These are phyloP conservation scores for Esox lucius DNA, from an alignment of 2,797 vertebrate genomes.

Conservation along the genomic window DNA sequence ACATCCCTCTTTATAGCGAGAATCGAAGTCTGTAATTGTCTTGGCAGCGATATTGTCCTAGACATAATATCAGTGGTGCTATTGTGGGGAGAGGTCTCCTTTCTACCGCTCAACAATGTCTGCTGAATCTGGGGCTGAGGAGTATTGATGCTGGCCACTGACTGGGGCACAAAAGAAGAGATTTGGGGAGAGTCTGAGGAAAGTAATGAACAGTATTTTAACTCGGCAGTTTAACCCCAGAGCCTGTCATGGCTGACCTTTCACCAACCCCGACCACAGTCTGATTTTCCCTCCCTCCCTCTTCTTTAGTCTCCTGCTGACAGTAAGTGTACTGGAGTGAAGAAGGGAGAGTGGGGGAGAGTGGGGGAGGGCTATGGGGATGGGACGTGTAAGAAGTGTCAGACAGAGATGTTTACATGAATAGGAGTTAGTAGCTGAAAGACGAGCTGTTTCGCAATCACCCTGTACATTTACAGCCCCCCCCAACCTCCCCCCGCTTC, in stretches of 20 bases:
- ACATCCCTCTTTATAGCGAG: slow-evolving; percentile 62
- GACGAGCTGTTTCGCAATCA: slow-evolving; percentile 95
- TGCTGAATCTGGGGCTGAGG: slow-evolving; percentile 93
- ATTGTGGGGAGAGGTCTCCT: slow-evolving; percentile 79
- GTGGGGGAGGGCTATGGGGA: slow-evolving; percentile 59
- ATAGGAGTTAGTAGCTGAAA: slow-evolving; percentile 97
- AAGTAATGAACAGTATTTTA: slow-evolving; percentile 99
- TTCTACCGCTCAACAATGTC: slow-evolving; percentile 87
- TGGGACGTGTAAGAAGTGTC: slow-evolving; percentile 94
- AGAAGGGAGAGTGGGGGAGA: slow-evolving; percentile 12
- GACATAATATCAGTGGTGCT: slow-evolving; percentile 77
- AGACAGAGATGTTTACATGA: slow-evolving; percentile 97
- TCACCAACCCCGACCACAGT: slow-evolving; percentile 97
- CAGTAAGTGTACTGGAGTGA: slow-evolving; percentile 67
- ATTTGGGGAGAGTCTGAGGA: slow-evolving; percentile 93
- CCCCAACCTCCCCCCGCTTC: slow-evolving; percentile 26
- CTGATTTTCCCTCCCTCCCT: slow-evolving; percentile 77
- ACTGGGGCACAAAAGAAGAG: slow-evolving; percentile 95
- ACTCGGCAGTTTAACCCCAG: slow-evolving; percentile 98
- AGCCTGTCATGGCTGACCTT: slow-evolving; percentile 99
- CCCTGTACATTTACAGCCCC: slow-evolving; percentile 84
- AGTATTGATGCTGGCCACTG: slow-evolving; percentile 90
- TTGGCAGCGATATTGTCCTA: slow-evolving; percentile 73
- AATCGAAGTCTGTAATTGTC: slow-evolving; percentile 68
- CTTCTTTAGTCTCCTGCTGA: slow-evolving; percentile 71